A percentile compares a stretch with the other conserved stretches of the same genome.
Conservation (phyloP, 2,797 vertebrate genomes). For the Gambusia yucatana region DNA sequence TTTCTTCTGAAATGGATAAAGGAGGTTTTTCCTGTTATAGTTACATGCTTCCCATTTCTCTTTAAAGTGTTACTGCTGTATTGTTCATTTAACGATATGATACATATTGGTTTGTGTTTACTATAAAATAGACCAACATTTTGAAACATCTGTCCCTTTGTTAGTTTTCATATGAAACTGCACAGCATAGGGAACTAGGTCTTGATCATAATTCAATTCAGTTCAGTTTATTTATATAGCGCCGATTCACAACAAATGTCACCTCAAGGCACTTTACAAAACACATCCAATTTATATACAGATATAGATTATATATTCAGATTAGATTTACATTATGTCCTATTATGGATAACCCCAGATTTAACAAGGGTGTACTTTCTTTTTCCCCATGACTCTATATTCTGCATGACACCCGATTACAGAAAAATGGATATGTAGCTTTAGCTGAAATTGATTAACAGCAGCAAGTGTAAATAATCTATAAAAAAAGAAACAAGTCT, state of each 20-base stretch:
- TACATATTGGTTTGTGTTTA: not conserved
- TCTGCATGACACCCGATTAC: not conserved
- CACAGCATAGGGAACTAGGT: not conserved
- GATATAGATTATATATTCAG: not conserved
- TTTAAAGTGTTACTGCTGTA: not conserved
- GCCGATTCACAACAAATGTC: not conserved
- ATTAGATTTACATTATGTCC: not conserved
- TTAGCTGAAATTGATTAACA: not conserved
- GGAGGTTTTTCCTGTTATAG: not conserved
- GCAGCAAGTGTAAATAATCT: not conserved
- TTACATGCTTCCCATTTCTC: not conserved
- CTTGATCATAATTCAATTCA: not conserved
- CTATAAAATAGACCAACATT: not conserved
- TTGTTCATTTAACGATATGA: not conserved
- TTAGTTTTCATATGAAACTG: not conserved
- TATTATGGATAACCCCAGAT: not conserved
- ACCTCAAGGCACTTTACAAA: constrained; percentile 2
- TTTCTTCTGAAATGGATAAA: not conserved
- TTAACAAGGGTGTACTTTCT: not conserved
- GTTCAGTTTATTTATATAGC: not conserved
- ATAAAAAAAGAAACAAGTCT: not conserved
- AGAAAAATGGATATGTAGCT: not conserved
- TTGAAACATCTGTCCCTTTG: not conserved
- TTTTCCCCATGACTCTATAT: not conserved
- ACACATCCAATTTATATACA: not conserved